Evolutionary conservation across 2,888 invertebrate species (phyloP).

Genomic region (Beris chalybata): DNA sequence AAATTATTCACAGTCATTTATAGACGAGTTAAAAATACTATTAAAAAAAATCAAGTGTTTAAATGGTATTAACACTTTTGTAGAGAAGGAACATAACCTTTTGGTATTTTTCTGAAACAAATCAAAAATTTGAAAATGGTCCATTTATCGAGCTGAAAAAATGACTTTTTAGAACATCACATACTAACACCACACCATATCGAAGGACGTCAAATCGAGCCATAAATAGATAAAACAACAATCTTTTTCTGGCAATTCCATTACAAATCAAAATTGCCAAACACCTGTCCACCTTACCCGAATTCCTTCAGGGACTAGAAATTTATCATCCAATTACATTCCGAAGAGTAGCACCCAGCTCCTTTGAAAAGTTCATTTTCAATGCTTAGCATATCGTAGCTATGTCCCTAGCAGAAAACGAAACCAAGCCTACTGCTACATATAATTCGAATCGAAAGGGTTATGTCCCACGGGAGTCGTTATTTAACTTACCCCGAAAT

Average conservation of each 20-base stretch:
- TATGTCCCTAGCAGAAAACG: background rate
- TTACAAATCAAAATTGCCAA: background rate
- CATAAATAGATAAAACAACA: too few relatives aligned
- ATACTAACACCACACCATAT: too few relatives aligned
- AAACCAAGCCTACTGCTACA: background rate
- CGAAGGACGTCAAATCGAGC: too few relatives aligned
- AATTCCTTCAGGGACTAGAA: background rate
- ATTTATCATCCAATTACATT: slow-evolving; percentile 32
- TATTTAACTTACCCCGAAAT: slow-evolving; percentile 34
- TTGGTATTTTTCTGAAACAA: background rate
- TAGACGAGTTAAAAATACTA: too few relatives aligned
- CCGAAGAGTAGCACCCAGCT: background rate
- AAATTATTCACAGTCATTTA: too few relatives aligned
- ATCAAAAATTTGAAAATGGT: too few relatives aligned
- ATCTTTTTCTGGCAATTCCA: background rate
- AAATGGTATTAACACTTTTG: background rate
- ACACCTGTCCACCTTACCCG: background rate
- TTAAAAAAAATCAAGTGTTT: background rate
- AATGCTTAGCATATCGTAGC: background rate
- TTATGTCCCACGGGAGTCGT: slow-evolving; percentile 32
- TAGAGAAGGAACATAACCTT: background rate
- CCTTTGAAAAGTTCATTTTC: slow-evolving; percentile 13
- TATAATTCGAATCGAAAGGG: slow-evolving; percentile 31
- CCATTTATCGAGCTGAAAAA: too few relatives aligned
- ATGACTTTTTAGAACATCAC: too few relatives aligned